A percentile compares a stretch with the other conserved stretches of the same genome.
phyloP scores from a whole-genome alignment of 2,888 invertebrate genomes.

The Agrotis exclamationis region DNA sequence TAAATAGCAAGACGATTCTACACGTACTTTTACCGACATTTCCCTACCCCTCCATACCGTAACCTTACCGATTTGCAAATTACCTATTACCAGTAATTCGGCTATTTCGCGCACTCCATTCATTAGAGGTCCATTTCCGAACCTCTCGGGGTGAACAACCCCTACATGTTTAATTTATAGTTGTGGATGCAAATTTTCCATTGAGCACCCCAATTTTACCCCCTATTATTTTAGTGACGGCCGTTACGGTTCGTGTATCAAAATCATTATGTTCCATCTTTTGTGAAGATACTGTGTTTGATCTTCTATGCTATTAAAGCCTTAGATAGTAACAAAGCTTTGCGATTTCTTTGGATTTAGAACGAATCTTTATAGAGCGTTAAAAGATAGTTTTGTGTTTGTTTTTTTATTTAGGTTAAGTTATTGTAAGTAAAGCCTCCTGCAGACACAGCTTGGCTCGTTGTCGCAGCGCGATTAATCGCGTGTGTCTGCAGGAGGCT shows the following conservation, averaged over 20 bases:
- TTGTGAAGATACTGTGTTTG: conserved; percentile 60
- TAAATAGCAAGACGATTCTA: not conserved
- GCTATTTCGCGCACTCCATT: conserved; percentile 76
- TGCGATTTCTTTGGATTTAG: conserved; percentile 50
- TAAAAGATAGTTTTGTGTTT: conserved; percentile 27
- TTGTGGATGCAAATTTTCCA: conserved; percentile 80
- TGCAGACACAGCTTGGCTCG: too few species aligned
- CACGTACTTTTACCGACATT: not conserved
- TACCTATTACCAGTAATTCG: conserved; percentile 79
- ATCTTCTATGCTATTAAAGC: conserved; percentile 53
- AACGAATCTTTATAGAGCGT: conserved; percentile 33
- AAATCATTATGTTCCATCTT: conserved; percentile 54
- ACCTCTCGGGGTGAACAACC: conserved; percentile 76
- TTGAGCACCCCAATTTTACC: conserved; percentile 63
- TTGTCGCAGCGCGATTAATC: too few species aligned
- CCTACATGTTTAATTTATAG: conserved; percentile 83
- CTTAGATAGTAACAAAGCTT: conserved; percentile 54
- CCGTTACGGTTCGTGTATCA: conserved; percentile 53
- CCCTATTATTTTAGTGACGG: conserved; percentile 63
- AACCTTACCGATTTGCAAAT: conserved; percentile 70
- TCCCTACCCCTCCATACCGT: not conserved
- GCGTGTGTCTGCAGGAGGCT: too few species aligned
- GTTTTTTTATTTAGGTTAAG: conserved; percentile 51
- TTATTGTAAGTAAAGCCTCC: too few species aligned
- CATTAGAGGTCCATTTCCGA: conserved; percentile 77